Conservation (phyloP, 2,113 vertebrate genomes). For the Hippocampus comes region DNA sequence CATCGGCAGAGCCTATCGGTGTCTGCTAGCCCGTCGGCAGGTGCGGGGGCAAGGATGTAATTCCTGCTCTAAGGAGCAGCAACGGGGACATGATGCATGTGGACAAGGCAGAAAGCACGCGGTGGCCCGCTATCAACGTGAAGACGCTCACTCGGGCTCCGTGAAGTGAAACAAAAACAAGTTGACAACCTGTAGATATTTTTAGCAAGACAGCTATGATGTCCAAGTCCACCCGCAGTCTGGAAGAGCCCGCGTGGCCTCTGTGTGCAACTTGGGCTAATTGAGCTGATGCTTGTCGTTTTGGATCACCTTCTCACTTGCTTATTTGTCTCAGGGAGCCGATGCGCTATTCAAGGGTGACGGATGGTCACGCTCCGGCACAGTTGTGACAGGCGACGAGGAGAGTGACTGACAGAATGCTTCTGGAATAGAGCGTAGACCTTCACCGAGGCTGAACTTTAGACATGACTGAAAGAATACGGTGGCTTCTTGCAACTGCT, state of each 20-base stretch:
- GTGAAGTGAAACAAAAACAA: not conserved
- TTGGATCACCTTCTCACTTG: not conserved
- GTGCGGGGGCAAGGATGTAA: not conserved
- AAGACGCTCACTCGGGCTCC: not conserved
- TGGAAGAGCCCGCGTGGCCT: not conserved
- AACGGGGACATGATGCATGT: not conserved
- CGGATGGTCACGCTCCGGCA: constrained; percentile 1
- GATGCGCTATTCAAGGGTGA: constrained; percentile 3
- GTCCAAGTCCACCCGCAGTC: not conserved
- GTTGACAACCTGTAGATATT: constrained; percentile 12
- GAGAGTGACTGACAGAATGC: not conserved
- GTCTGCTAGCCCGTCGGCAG: constrained; percentile 10
- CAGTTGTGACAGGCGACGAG: not conserved
- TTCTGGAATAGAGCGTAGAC: not conserved
- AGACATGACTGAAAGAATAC: not conserved
- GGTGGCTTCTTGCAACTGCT: too few species aligned
- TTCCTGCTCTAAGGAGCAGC: not conserved
- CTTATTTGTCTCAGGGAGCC: not conserved
- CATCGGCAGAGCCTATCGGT: not conserved
- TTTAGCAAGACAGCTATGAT: not conserved
- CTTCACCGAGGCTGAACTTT: not conserved
- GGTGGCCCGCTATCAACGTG: too few species aligned
- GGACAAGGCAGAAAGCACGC: not conserved
- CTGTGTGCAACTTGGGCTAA: constrained; percentile 4
- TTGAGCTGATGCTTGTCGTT: not conserved